Evolutionary conservation across 2,888 invertebrate species (phyloP).

Genomic region (Strigamia transsilvanica): DNA sequence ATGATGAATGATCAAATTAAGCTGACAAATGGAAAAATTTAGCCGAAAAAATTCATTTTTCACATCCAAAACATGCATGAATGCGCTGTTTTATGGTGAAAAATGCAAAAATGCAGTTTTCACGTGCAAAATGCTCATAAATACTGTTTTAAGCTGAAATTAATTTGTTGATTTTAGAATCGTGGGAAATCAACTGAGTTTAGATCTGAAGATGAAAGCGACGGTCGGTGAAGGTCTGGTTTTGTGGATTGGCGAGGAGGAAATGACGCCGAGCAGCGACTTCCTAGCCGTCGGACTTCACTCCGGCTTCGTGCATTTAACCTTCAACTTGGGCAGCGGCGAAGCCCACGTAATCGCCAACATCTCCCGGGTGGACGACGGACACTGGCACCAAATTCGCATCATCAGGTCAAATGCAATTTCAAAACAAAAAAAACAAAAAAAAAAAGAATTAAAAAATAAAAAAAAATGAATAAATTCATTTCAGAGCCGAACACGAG

Average conservation of each 20-base stretch:
- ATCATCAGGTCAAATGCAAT: slow-evolving; percentile 79
- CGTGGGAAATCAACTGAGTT: slow-evolving; percentile 83
- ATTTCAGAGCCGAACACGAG: slow-evolving; percentile 79
- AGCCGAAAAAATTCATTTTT: neutral
- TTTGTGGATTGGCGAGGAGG: slow-evolving; percentile 81
- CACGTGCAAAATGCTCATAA: no score
- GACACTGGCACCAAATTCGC: slow-evolving; percentile 82
- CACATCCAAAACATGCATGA: neutral
- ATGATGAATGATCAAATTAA: no score
- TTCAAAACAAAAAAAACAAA: no score
- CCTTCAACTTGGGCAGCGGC: slow-evolving; percentile 87
- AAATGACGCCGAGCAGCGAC: slow-evolving; percentile 72
- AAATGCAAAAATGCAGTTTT: no score
- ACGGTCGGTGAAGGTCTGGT: slow-evolving; percentile 77
- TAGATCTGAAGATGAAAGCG: slow-evolving; percentile 86
- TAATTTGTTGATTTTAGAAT: slow-evolving; percentile 68
- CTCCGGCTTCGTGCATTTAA: slow-evolving; percentile 76
- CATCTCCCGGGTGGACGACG: slow-evolving; percentile 85
- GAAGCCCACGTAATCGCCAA: slow-evolving; percentile 86
- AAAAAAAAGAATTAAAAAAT: slow-evolving; percentile 12
- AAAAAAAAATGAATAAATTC: no score
- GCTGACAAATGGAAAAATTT: no score
- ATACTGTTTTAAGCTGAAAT: no score
- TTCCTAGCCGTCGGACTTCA: slow-evolving; percentile 86
- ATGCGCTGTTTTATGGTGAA: no score